phyloP scores from a whole-genome alignment of 2,113 vertebrate species.

The Saccopteryx leptura region DNA sequence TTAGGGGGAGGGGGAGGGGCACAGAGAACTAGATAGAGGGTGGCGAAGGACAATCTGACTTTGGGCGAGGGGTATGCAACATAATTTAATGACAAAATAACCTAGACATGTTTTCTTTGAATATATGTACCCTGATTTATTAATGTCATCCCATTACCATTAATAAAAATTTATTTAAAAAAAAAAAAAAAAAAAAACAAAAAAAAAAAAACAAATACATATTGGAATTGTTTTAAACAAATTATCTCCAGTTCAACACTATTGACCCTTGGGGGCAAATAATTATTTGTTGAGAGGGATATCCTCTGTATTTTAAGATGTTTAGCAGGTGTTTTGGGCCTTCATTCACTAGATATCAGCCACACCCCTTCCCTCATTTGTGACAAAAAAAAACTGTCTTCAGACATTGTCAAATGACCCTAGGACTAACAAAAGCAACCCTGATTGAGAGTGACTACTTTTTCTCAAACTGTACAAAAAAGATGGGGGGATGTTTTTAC shows the following conservation, averaged over 20 bases:
- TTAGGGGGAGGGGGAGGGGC: no score
- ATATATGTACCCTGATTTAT: no score
- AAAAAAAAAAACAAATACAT: conserved; percentile 42
- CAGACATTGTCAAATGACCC: neutral
- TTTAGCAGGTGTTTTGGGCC: neutral
- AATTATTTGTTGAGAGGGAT: neutral
- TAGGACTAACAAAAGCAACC: neutral
- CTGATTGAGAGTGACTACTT: neutral
- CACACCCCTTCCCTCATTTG: neutral
- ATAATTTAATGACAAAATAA: no score
- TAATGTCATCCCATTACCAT: no score
- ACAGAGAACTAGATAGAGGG: no score
- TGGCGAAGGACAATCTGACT: no score
- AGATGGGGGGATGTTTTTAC: neutral
- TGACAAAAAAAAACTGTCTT: neutral
- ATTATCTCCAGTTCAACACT: neutral
- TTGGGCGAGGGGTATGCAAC: no score
- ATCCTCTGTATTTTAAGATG: neutral
- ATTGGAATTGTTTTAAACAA: conserved; percentile 36
- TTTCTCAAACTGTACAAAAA: neutral
- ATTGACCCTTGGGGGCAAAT: neutral
- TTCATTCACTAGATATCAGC: neutral
- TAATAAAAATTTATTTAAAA: no score
- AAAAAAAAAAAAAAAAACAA: no score
- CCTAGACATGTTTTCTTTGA: no score